These are phyloP conservation scores for Dendrolimus kikuchii DNA, from an alignment of 1,140 invertebrate genomes.

Conservation along the genomic window DNA sequence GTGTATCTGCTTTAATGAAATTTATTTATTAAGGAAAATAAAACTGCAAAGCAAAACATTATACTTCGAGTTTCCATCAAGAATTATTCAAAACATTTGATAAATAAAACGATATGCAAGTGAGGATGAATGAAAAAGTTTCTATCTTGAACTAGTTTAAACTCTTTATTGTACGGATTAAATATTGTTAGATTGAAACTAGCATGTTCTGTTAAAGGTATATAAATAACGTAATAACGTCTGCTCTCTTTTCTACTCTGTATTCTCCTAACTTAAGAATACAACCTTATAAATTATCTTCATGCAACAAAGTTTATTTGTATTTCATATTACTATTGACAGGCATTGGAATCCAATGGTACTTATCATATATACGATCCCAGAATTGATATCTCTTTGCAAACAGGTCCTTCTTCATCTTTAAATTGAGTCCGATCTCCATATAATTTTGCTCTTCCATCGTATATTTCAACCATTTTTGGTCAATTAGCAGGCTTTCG, in stretches of 20 bases:
- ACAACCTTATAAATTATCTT: neutral
- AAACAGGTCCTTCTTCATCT: slow-evolving; percentile 37
- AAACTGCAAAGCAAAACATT: too few species aligned
- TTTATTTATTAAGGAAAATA: too few species aligned
- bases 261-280: neutral
- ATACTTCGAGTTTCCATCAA: too few species aligned
- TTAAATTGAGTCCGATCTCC: slow-evolving; percentile 33
- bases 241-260: neutral
- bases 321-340: slow-evolving; percentile 2
- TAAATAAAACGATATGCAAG: too few species aligned
- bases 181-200: too few species aligned
- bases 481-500: slow-evolving; percentile 39
- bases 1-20: too few species aligned
- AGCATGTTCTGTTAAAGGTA: too few species aligned
- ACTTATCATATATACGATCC: slow-evolving; percentile 49
- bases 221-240: too few species aligned
- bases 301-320: neutral
- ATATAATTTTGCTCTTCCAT: slow-evolving; percentile 40
- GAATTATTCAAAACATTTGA: too few species aligned
- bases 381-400: slow-evolving; percentile 41
- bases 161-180: too few species aligned
- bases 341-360: slow-evolving; percentile 44
- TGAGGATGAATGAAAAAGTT: too few species aligned
- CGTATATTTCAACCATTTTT: slow-evolving; percentile 45
- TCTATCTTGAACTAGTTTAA: too few species aligned